Conservation (phyloP, 2,888 invertebrate genomes). For the Xylophagus ater region DNA sequence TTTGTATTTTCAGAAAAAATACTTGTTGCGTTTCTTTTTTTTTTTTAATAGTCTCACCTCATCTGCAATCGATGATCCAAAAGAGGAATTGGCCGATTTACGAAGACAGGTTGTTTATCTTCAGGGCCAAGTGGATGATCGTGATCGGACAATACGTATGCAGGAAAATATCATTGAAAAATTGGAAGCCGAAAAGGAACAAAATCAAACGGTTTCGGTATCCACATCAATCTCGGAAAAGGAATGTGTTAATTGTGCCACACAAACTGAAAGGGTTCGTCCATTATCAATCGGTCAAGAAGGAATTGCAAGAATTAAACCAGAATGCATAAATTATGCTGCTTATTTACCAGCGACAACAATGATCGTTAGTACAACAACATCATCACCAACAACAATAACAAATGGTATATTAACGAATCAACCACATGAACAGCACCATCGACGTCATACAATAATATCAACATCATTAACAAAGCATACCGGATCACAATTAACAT, state of each 20-base stretch:
- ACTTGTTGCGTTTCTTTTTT: no score
- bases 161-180: slow-evolving; percentile 66
- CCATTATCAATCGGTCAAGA: slow-evolving; percentile 39
- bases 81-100: slow-evolving; percentile 66
- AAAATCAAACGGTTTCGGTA: slow-evolving; percentile 39
- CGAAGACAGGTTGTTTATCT: slow-evolving; percentile 71
- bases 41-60: slow-evolving; percentile 46
- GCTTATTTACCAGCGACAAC: slow-evolving; percentile 34
- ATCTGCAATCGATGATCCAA: slow-evolving; percentile 43
- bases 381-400: slow-evolving; percentile 18
- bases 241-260: slow-evolving; percentile 67
- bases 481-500: slow-evolving; percentile 16
- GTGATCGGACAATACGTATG: slow-evolving; percentile 68
- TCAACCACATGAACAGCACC: slow-evolving; percentile 10
- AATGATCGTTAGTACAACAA: slow-evolving; percentile 21
- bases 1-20: no score
- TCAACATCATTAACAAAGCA: slow-evolving; percentile 38
- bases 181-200: slow-evolving; percentile 35
- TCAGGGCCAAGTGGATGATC: slow-evolving; percentile 79
- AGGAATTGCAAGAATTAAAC: slow-evolving; percentile 40
- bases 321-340: slow-evolving; percentile 38
- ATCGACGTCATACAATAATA: slow-evolving; percentile 37
- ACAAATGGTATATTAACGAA: not conserved
- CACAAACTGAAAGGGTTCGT: slow-evolving; percentile 70
- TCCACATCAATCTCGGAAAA: slow-evolving; percentile 26